phyloP scores from a whole-genome alignment of 2,888 invertebrate genomes.

The Aspidiotus destructor region DNA sequence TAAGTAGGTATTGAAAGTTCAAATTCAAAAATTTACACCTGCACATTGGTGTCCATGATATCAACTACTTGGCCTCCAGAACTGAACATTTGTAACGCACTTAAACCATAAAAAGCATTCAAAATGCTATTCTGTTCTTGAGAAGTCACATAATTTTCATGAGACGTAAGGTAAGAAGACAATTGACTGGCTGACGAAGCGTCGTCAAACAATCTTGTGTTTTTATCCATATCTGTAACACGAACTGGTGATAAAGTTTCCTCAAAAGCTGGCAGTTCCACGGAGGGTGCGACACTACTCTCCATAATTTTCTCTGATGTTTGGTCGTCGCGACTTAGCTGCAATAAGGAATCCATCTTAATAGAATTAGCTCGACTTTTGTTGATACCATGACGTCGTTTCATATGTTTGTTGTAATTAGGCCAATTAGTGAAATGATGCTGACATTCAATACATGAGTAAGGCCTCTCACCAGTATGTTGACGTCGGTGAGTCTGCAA shows the following conservation, averaged over 20 bases:
- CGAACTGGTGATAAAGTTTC: conserved; percentile 20
- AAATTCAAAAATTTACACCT: conserved; percentile 3
- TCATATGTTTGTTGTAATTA: conserved; percentile 74
- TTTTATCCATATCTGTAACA: conserved; percentile 8
- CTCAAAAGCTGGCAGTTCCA: conserved; percentile 22
- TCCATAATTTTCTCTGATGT: background rate
- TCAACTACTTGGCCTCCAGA: conserved; percentile 5
- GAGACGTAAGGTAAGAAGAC: conserved; percentile 10
- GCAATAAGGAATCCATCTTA: conserved; percentile 21
- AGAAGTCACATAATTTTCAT: conserved; percentile 7
- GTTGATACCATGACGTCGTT: conserved; percentile 51
- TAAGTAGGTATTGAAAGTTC: too few species aligned
- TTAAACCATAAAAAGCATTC: conserved; percentile 23
- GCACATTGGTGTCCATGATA: conserved; percentile 15
- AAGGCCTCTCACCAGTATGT: conserved; percentile 58
- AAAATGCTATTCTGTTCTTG: conserved; percentile 20
- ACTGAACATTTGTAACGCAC: conserved; percentile 14
- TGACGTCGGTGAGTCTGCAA: conserved; percentile 57
- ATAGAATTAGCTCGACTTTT: conserved; percentile 36
- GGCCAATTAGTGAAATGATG: conserved; percentile 73
- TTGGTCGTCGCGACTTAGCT: background rate
- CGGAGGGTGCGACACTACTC: background rate
- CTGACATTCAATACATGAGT: conserved; percentile 61
- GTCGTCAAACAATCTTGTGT: conserved; percentile 16
- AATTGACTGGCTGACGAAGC: background rate